These are phyloP conservation scores for Bruchidius siliquastri DNA, from an alignment of 2,888 invertebrate species.

Conservation along the genomic window DNA sequence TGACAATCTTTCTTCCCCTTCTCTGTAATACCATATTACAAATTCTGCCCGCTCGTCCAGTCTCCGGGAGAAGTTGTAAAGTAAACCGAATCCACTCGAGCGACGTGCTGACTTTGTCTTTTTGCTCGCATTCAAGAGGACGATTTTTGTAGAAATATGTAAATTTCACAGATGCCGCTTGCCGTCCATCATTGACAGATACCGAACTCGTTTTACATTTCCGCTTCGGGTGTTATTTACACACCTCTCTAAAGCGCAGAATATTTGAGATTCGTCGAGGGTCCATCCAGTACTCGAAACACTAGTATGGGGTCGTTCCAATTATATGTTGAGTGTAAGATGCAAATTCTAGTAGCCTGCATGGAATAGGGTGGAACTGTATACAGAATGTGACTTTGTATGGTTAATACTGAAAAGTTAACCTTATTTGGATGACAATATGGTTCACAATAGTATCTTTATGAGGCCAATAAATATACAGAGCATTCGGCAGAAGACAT, in stretches of 20 bases:
- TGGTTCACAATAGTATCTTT: no score
- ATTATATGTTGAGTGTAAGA: not conserved
- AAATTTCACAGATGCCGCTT: conserved; percentile 36
- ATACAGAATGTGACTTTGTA: no score
- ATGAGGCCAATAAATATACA: no score
- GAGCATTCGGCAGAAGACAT: no score
- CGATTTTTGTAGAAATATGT: conserved; percentile 48
- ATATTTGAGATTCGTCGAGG: not conserved
- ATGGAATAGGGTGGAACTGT: not conserved
- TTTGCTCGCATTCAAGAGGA: conserved; percentile 32
- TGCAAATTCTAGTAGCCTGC: not conserved
- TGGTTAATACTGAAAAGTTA: no score
- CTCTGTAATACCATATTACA: not conserved
- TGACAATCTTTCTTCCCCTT: not conserved
- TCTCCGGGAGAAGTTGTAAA: conserved; percentile 18
- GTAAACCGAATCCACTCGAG: conserved; percentile 42
- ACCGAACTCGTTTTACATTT: not conserved
- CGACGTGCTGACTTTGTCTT: conserved; percentile 40
- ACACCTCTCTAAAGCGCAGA: conserved; percentile 1
- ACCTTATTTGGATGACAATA: no score
- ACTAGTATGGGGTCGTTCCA: not conserved
- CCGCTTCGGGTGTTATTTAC: conserved; percentile 8
- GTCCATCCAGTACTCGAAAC: not conserved
- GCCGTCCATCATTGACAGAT: conserved; percentile 41
- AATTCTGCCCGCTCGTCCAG: not conserved